Evolutionary conservation across 1,140 invertebrate species (phyloP).

Genomic region (Diplogasteroides magnus): DNA sequence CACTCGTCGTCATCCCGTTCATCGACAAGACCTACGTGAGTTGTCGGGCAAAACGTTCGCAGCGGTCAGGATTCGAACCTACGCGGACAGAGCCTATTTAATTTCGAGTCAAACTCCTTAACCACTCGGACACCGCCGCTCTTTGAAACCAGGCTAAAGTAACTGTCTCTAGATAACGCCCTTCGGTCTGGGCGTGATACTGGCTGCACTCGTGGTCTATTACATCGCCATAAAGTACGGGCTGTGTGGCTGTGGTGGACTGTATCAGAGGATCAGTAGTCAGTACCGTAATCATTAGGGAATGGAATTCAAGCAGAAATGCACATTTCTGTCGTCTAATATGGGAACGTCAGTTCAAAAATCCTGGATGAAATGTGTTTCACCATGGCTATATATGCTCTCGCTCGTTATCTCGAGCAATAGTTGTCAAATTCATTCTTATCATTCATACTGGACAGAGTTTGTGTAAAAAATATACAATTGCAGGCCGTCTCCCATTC

Average conservation of each 20-base stretch:
- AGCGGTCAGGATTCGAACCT: slow-evolving; percentile 25
- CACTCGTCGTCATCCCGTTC: slow-evolving; percentile 23
- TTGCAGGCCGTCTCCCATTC: no score
- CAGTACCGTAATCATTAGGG: no score
- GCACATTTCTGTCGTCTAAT: no score
- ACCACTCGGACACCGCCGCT: slow-evolving; percentile 22
- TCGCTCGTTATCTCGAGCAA: no score
- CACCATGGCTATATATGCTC: no score
- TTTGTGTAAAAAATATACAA: no score
- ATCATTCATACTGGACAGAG: no score
- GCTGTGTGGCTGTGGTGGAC: neutral
- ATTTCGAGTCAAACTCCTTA: slow-evolving; percentile 28
- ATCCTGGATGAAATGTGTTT: no score
- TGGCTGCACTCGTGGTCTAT: neutral
- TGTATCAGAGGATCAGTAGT: neutral
- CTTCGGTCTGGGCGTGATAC: neutral
- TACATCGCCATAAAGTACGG: neutral
- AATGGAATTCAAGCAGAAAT: no score
- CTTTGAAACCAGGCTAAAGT: neutral
- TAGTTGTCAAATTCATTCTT: no score
- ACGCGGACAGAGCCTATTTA: slow-evolving; percentile 26
- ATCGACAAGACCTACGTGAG: slow-evolving; percentile 16
- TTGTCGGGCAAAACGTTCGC: slow-evolving; percentile 13
- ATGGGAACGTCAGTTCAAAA: no score
- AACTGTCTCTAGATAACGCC: neutral